phyloP scores from a whole-genome alignment of 2,113 vertebrate genomes.

The Laticauda colubrina region DNA sequence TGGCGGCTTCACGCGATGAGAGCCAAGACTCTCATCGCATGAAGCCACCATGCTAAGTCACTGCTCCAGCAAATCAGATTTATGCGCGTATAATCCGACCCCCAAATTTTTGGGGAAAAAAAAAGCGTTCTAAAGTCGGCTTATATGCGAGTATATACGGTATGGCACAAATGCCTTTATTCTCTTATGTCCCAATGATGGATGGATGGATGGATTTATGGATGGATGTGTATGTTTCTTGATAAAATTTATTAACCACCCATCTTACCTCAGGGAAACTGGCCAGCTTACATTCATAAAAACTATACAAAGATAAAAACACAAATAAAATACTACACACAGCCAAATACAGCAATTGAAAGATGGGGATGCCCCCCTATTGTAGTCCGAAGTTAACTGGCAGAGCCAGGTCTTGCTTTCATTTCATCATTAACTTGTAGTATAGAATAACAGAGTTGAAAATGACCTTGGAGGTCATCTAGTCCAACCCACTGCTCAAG shows the following conservation, averaged over 20 bases:
- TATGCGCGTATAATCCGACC: no score
- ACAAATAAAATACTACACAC: not conserved
- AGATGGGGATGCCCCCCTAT: not conserved
- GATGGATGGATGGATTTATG: not conserved
- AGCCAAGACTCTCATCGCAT: no score
- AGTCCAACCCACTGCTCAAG: no score
- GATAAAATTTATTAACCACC: not conserved
- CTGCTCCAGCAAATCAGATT: no score
- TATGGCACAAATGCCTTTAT: not conserved
- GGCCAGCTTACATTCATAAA: not conserved
- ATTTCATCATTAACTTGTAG: not conserved
- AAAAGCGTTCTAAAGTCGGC: no score
- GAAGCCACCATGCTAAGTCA: no score
- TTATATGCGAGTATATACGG: no score
- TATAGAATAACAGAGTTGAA: no score
- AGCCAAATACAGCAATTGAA: not conserved
- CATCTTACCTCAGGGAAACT: not conserved
- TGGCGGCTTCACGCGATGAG: no score
- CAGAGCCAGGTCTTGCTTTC: not conserved
- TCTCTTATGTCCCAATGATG: not conserved
- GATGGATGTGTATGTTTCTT: not conserved
- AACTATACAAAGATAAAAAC: not conserved
- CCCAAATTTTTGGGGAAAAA: no score
- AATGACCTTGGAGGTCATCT: no score
- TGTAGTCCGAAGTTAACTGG: not conserved